Base-by-base conservation (phyloP, 2,888 invertebrate genomes). In the Drosophila ezoana region DNA sequence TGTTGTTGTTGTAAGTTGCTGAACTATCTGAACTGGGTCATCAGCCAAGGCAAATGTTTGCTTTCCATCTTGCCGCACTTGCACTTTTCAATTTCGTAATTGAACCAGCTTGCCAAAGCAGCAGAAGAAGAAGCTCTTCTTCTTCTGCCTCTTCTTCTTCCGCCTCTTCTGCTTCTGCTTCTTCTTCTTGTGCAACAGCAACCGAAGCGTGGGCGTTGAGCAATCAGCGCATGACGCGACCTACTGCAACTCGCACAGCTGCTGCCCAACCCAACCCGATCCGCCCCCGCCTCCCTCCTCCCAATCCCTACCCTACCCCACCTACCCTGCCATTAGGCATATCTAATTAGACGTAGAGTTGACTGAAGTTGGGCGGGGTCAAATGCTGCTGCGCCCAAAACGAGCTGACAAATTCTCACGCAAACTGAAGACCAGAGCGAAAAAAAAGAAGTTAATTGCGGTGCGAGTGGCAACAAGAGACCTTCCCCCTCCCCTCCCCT, bases 151-250 rank as follows among this genome's bases (percentile, higher is more conserved):
- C 20, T 51, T 38, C 20, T 23, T 20, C 23, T 45, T 13, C 13
- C 11, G 20, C 20, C 37, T 38, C 20, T 51, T 38, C 20, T 23
- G n/a, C 23, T 45, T 13, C 13, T 14, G 20, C 20, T 51, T 38
- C 20, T 51, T 38, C 20, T 23, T 20, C 23, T 45, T 13, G 28
- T 60, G 35, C 56, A 57, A 35, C 51, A 66, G 70, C 53, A 67
- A 48, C 45, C 45, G 72, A 72, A 82, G 82, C 82, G 81, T 82
- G 66, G 81, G 81, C 85, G 79, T 79, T 71, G 63, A 70, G 70
- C 85, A 85, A 82, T 82, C 82, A 82, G 82, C 85, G 82, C 82
- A 82, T 82, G 82, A 82, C 82, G 85, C 75, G 77, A 63, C 76
- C 60, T 71, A 68, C 76, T 64, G 63, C 81, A 57, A 61, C 49